A percentile compares a stretch with the other conserved stretches of the same genome.
phyloP scores from a whole-genome alignment of 2,113 vertebrate species.

The Orientallactaga bullata region DNA sequence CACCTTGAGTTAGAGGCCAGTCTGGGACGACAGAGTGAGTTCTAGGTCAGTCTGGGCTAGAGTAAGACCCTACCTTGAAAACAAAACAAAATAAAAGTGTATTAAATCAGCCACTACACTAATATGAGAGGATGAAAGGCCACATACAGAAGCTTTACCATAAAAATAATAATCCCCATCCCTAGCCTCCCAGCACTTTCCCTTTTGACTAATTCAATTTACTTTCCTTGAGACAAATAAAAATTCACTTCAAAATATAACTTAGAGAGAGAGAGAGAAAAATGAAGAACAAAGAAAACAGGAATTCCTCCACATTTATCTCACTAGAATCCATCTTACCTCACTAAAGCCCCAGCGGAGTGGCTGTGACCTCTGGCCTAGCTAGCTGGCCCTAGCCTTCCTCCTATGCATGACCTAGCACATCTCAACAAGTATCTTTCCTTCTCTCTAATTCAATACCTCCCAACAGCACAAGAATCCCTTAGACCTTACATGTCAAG shows the following conservation, averaged over 20 bases:
- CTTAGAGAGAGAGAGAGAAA: neutral
- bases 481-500: neutral
- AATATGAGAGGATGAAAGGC: neutral
- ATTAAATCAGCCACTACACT: neutral
- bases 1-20: no score
- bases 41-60: no score
- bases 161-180: neutral
- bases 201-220: neutral
- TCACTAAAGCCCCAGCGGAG: neutral
- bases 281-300: neutral
- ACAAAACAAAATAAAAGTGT: no score
- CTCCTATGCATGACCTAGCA: no score
- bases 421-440: neutral
- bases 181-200: neutral
- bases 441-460: neutral
- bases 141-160: neutral
- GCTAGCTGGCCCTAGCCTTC: neutral
- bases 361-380: neutral
- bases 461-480: neutral
- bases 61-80: no score
- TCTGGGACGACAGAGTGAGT: no score
- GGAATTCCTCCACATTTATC: neutral
- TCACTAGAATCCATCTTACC: neutral
- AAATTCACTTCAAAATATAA: neutral
- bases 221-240: neutral